These are phyloP conservation scores for Hofmannophila pseudospretella DNA, from an alignment of 2,888 invertebrate species.

Conservation along the genomic window DNA sequence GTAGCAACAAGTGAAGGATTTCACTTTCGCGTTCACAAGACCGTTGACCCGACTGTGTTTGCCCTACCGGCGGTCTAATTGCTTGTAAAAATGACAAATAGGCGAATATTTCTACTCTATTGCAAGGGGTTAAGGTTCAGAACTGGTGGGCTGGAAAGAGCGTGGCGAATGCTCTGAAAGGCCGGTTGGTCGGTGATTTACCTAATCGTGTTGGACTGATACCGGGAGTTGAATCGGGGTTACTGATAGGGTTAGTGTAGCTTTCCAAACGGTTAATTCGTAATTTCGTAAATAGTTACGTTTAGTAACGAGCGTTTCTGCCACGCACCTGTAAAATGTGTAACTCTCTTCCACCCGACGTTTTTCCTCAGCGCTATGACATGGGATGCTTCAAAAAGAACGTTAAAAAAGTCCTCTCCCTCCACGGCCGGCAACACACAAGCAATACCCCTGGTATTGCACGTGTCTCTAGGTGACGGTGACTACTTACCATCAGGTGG, in stretches of 20 bases:
- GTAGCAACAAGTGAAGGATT: constrained; percentile 62
- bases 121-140: constrained; percentile 9
- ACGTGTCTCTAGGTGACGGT: no score
- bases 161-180: background rate
- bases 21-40: constrained; percentile 54
- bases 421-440: no score
- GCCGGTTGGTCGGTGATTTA: constrained; percentile 21
- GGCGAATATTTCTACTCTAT: constrained; percentile 7
- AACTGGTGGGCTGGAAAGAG: constrained; percentile 6
- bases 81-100: constrained; percentile 19
- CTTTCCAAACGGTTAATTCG: no score
- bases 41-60: constrained; percentile 38
- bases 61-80: constrained; percentile 32
- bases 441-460: no score
- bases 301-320: no score
- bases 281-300: no score
- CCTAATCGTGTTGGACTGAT: constrained; percentile 33
- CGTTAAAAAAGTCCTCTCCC: no score
- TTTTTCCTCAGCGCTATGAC: no score
- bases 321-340: no score
- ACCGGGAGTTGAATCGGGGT: constrained; percentile 22
- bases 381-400: no score
- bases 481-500: no score
- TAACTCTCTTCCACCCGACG: no score
- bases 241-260: constrained; percentile 18